Evolutionary conservation across 2,888 invertebrate genomes (phyloP), one percentile per base, ranked within the genome.

Genomic region (Bellardia bayeri): DNA sequence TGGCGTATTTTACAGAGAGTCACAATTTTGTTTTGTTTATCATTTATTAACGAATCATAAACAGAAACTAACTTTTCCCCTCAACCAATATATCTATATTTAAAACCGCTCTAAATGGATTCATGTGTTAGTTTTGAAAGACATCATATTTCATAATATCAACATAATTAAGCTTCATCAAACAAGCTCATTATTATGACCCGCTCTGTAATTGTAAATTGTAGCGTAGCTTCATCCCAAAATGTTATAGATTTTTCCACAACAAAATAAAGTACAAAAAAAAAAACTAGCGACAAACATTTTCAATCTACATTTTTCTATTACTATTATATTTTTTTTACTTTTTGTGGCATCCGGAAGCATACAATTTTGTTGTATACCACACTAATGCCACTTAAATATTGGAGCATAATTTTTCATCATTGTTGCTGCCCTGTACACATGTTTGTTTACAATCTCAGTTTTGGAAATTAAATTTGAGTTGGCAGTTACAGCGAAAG

Each of bases 331-430:
- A 37, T 37, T 33, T 33, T 37, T 37, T 37, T 37, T 23, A 23
- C 23, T 23, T 37, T 37, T 37, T 37, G 16, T 4, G 16, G 49
- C 49, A 40, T 64, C 49, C 75, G 75, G 75, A 76, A 76, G 64
- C 45, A 33, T 30, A 37, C 40, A 16, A 64, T 75, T 75, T 75
- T 14, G 2, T 42, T 49, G 30, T 33, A 33, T n/a, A 74, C n/a
- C 61, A 30, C 61, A 16, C 64, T 40, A 64, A 64, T 64, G 64
- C 64, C 64, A 75, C 75, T 75, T 30, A 49, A 63, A 75, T 33
- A 23, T 56, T 71, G 5, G 33, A 69, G 30, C 69, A 69, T 71
- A 33, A 68, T 51, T 23, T 16, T 54, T 14, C 54, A 51, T 6
- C 9, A 54, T 16, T 37, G 8, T 23, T 51, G 71, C 11, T 54